Evolutionary conservation across 1,140 invertebrate genomes (phyloP), one percentile per base, ranked within the genome.

Genomic region (Cotesia chilonis): DNA sequence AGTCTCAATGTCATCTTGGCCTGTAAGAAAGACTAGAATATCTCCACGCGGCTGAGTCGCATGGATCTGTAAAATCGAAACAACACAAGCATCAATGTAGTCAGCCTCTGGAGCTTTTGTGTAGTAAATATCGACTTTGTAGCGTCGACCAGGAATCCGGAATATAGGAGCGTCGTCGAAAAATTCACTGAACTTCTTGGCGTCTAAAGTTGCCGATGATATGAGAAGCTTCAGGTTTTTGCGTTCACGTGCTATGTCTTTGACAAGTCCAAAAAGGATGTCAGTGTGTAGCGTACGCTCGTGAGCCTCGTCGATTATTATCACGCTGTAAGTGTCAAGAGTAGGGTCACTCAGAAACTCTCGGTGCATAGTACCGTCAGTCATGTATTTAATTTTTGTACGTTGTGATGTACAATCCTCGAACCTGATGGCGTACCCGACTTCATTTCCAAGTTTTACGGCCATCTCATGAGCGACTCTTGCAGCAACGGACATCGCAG

Each of bases 241-340:
- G 75, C 98, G 89, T 88, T 98, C 99, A 70, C 97, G 89, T 1
- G 96, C 92, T 75, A 99, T 99, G 85, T 99, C 98, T 89, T 99
- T 99, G 0, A 99, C 95, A 54, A 99, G 89, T 20, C 98, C 98
- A 88, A 99, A 99, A 41, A 99, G 88, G 81, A 99, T 96, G 85
- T 99, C 98, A 4, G 98, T 99, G 78, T 99, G 98, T 4, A 99
- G 88, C 0, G 98, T 99, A 59, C 98, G 87, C 84, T 99, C 98
- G 86, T 99, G 98, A 78, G 98, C 98, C 89, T 99, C 98, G 84
- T 99, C 98, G 83, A 99, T 98, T 73, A 99, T 99, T 92, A 99
- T 95, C 0, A 99, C 97, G 89, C 95, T 97, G 84, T 98, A 99
- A 1, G 93, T 92, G 54, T 92, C 92, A 35, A 99, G 88, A 89